Evolutionary conservation across 2,888 invertebrate species (phyloP), one percentile per base, ranked within the genome.

Genomic region (Mimumesa dahlbomi): DNA sequence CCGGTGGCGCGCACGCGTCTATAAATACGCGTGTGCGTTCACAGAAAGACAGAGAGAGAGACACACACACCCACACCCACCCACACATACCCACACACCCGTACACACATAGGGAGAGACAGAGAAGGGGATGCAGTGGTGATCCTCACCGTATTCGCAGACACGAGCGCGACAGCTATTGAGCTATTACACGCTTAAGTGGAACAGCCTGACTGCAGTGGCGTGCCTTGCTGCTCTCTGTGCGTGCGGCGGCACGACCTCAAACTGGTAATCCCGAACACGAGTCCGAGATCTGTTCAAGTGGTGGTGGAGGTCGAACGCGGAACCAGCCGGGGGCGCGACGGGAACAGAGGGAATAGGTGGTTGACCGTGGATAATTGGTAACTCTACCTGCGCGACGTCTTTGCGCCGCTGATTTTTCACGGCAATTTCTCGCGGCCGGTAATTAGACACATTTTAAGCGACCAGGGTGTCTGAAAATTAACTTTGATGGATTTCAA

Each of bases 111-210:
- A n/a, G n/a, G n/a, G n/a, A n/a, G n/a, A n/a, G n/a, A n/a, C n/a
- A n/a, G n/a, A n/a, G n/a, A 58, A 70, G 58, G 62, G 64, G 57
- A 16, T 40, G 48, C 56, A 63, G 64, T 52, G 58, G 67, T 50
- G 68, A 64, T 42, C 63, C 63, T 63, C 73, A 66, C 43, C 75
- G 74, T 74, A 75, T 75, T 77, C 73, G 73, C 69, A 71, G 73
- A 71, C 65, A 70, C 61, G 63, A 62, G 65, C 64, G 62, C 79
- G 84, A 84, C 81, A 82, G 77, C 84, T 82, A 85, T 86, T 82
- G 87, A 86, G 85, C 87, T 85, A 88, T 88, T 87, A 87, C 85
- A 87, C 84, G 87, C 86, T 85, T 79, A 84, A 88, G 82, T 84
- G 84, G 81, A 83, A 73, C 79, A 73, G 73, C 80, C 76, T 80